Evolutionary conservation across 2,113 vertebrate species (phyloP).

Genomic region (Poeciliopsis occidentalis): DNA sequence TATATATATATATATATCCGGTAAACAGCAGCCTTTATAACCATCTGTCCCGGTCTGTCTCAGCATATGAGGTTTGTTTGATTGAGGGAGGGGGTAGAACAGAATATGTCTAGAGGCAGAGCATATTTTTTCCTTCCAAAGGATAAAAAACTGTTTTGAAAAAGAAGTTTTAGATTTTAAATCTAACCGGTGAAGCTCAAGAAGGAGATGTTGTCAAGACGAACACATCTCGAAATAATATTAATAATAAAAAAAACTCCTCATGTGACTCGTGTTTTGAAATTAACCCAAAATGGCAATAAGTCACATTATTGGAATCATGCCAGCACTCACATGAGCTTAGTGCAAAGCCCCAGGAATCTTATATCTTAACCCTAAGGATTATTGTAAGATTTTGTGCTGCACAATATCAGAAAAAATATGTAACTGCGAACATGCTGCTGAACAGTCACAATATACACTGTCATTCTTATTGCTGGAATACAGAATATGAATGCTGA

Average conservation of each 20-base stretch:
- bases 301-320: too few relatives aligned
- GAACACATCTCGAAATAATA: background rate
- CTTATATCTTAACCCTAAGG: too few relatives aligned
- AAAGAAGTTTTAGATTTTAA: background rate
- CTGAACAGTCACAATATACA: too few relatives aligned
- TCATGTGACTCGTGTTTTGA: background rate
- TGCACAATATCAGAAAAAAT: too few relatives aligned
- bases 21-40: conserved; percentile 51
- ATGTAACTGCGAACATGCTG: too few relatives aligned
- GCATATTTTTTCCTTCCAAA: background rate
- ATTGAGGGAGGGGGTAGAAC: conserved; percentile 48
- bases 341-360: too few relatives aligned
- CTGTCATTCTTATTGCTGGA: too few relatives aligned
- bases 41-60: conserved; percentile 61
- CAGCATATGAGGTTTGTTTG: conserved; percentile 57
- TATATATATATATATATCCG: too few relatives aligned
- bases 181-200: background rate
- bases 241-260: too few relatives aligned
- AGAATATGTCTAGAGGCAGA: conserved; percentile 28
- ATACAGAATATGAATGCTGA: background rate
- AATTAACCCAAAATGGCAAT: background rate
- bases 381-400: too few relatives aligned
- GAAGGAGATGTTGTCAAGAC: background rate
- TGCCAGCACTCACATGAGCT: too few relatives aligned
- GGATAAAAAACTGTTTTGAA: background rate